Percentiles rank a stretch among this genome's conserved stretches.
Evolutionary conservation across 2,797 vertebrate genomes (phyloP).

Genomic region (Syngnathus rostellatus): DNA sequence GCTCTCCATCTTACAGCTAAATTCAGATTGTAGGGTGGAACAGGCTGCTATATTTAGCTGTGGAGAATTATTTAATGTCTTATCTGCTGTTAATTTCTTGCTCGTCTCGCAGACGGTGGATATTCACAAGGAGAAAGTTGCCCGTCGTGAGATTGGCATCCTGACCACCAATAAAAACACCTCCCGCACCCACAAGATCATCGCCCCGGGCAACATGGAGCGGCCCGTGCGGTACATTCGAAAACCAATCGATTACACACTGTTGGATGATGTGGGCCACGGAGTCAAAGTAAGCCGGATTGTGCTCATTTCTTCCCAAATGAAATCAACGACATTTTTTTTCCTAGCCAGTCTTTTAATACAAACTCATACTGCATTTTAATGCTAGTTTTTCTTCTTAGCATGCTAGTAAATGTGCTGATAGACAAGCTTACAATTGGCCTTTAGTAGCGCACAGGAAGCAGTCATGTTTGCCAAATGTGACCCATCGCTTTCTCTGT

Average conservation of each 20-base stretch:
- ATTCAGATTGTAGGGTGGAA: too few relatives aligned
- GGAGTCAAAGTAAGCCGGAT: slow-evolving; percentile 86
- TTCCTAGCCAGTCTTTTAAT: background rate
- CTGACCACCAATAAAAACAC: slow-evolving; percentile 99
- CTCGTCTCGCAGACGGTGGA: slow-evolving; percentile 85
- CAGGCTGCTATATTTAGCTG: too few relatives aligned
- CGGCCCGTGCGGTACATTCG: slow-evolving; percentile 97
- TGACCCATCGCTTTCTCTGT: slow-evolving; percentile 17
- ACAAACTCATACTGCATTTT: background rate
- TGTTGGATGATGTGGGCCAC: slow-evolving; percentile 97
- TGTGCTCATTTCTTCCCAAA: too few relatives aligned
- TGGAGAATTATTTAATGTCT: too few relatives aligned
- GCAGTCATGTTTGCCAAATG: slow-evolving; percentile 26
- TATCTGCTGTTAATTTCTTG: background rate
- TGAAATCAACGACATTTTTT: background rate
- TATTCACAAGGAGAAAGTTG: slow-evolving; percentile 98
- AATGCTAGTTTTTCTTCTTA: background rate
- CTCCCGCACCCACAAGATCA: slow-evolving; percentile 97
- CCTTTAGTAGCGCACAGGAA: background rate
- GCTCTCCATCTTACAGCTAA: too few relatives aligned
- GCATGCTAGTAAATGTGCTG: background rate
- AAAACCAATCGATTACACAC: slow-evolving; percentile 97
- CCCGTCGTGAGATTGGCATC: slow-evolving; percentile 96
- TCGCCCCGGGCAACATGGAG: slow-evolving; percentile 96
- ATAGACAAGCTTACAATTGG: background rate